Percentiles rank a stretch among this genome's conserved stretches.
phyloP scores from a whole-genome alignment of 1,140 invertebrate genomes.

The Scaptomyza hsui region DNA sequence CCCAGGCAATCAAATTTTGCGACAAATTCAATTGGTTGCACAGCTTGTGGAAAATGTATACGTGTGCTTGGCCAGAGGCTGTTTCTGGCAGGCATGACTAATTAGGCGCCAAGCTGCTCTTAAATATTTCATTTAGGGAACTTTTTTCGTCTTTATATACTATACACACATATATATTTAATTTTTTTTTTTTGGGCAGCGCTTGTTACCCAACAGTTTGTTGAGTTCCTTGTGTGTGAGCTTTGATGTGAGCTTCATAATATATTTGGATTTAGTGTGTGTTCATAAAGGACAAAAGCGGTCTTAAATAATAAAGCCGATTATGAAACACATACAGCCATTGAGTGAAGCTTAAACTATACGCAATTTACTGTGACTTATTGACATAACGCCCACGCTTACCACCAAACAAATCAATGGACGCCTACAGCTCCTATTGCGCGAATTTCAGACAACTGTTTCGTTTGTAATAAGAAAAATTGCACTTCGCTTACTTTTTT shows the following conservation, averaged over 20 bases:
- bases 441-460: conserved; percentile 1
- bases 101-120: conserved; percentile 10
- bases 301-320: conserved; percentile 15
- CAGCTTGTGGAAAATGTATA: conserved; percentile 24
- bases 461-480: conserved; percentile 11
- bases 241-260: conserved; percentile 24
- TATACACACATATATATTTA: neutral
- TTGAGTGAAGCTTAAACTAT: conserved; percentile 22
- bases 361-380: conserved; percentile 46
- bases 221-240: conserved; percentile 11
- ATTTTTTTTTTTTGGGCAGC: neutral
- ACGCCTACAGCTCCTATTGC: conserved; percentile 1
- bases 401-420: conserved; percentile 48
- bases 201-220: conserved; percentile 30
- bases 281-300: conserved; percentile 24
- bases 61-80: neutral
- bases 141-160: neutral
- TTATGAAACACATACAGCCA: conserved; percentile 13
- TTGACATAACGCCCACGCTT: conserved; percentile 48
- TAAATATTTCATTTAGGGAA: conserved; percentile 9
- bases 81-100: conserved; percentile 3
- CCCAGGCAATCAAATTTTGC: conserved; percentile 35
- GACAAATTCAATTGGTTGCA: conserved; percentile 38
- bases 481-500: conserved; percentile 19
- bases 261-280: conserved; percentile 21